Evolutionary conservation across 1,140 invertebrate species (phyloP), one percentile per base, ranked within the genome.

Genomic region (Heliconius eleuchia): DNA sequence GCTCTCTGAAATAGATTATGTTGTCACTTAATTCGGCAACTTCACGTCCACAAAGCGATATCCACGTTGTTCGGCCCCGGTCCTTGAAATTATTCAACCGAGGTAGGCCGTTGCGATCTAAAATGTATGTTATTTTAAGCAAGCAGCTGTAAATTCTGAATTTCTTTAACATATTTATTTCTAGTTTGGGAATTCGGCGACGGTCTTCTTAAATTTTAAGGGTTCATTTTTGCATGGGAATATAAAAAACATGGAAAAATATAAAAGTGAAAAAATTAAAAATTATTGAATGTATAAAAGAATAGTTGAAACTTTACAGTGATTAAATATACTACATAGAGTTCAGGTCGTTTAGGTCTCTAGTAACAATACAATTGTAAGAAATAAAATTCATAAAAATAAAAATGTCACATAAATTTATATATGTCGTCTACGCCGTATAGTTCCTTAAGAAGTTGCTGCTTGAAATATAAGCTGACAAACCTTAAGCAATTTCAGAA

Each of bases 81-180:
- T 52, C 50, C 50, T 52, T 52, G 55, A 57, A 57, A 57, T 57
- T 57, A 57, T 23, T 57, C 55, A 57, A 57, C 55, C 23, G 55
- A 9, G 7, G 55, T n/a, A n/a, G 55, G 55, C 55, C 11, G 19
- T 52, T 52, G 18, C 50, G 50, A 23, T 57, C n/a, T 9, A 57
- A 57, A 37, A 57, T 57, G n/a, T n/a, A 57, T n/a, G 18, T 19
- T 52, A 52, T 52, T 52, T 57, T 23, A 57, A 57, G 3, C 19
- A 23, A 57, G n/a, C 8, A 23, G 7, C n/a, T n/a, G 55, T 57
- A 57, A 57, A 57, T 57, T 23, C 19, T 57, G n/a, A 23, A 23
- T 23, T 57, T 3, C 8, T 57, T 2, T 57, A 57, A 2, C 23
- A 23, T 23, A 23, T 23, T 57, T 57, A 57, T n/a, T 57, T 52